These are phyloP conservation scores for Drosophila sp. DNA, from an alignment of 1,140 invertebrate species.

Conservation along the genomic window DNA sequence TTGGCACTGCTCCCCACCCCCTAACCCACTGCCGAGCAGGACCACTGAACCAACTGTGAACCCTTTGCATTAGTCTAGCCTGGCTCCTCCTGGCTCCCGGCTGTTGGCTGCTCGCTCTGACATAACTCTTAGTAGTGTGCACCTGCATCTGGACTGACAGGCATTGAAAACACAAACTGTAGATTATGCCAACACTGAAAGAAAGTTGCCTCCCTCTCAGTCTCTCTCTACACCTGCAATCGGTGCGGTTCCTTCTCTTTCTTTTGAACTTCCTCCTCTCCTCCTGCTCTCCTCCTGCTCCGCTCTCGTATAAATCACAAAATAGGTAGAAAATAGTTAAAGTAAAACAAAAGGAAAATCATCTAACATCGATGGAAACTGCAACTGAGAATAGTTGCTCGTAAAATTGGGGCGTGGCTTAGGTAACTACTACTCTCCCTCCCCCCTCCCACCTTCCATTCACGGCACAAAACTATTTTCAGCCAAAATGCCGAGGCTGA, in stretches of 20 bases:
- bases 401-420: slow-evolving; percentile 32
- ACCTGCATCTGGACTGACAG: slow-evolving; percentile 36
- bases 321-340: slow-evolving; percentile 34
- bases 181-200: slow-evolving; percentile 45
- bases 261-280: neutral
- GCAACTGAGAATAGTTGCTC: slow-evolving; percentile 31
- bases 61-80: neutral
- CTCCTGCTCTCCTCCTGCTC: neutral
- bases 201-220: neutral
- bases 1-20: slow-evolving; percentile 35
- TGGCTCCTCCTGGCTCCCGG: neutral
- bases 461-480: slow-evolving; percentile 38
- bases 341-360: slow-evolving; percentile 31
- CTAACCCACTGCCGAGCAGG: no score
- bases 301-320: slow-evolving; percentile 50
- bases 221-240: neutral
- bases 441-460: slow-evolving; percentile 6
- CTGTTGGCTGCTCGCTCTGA: slow-evolving; percentile 9
- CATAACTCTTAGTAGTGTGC: slow-evolving; percentile 32
- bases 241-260: slow-evolving; percentile 5
- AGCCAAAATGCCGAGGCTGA: slow-evolving; percentile 35
- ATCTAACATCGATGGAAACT: slow-evolving; percentile 46
- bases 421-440: slow-evolving; percentile 10
- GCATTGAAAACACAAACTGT: slow-evolving; percentile 58
- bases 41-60: no score